These are phyloP conservation scores for Sebastes fasciatus DNA, from an alignment of 2,113 vertebrate species.

Conservation along the genomic window DNA sequence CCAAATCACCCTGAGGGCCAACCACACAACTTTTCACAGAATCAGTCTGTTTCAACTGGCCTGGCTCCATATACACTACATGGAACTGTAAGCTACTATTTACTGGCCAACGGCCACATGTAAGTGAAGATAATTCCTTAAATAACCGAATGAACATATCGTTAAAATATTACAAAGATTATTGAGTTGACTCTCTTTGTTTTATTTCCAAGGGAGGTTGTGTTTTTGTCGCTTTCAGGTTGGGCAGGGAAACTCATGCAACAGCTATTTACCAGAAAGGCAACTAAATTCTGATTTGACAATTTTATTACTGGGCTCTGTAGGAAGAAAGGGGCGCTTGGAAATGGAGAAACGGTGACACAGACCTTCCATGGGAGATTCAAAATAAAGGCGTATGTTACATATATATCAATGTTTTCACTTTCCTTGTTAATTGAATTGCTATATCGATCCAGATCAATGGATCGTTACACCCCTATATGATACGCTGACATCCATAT, in stretches of 20 bases:
- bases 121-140: background rate
- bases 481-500: background rate
- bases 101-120: background rate
- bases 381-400: too few relatives aligned
- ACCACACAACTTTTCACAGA: background rate
- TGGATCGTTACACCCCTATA: too few relatives aligned
- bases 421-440: too few relatives aligned
- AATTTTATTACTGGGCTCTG: too few relatives aligned
- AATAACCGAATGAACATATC: background rate
- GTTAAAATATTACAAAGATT: background rate
- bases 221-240: background rate
- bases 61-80: background rate
- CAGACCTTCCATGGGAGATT: too few relatives aligned
- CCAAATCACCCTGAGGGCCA: slow-evolving; percentile 3
- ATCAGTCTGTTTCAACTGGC: background rate
- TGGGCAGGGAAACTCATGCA: background rate
- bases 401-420: too few relatives aligned
- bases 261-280: background rate
- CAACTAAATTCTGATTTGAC: too few relatives aligned
- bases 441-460: too few relatives aligned
- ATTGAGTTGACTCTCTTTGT: background rate
- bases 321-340: too few relatives aligned
- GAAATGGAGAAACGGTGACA: too few relatives aligned
- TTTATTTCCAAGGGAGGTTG: background rate
- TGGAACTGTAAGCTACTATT: too few relatives aligned